Evolutionary conservation across 2,113 vertebrate species (phyloP).

Genomic region (Oreotrochilus melanogaster): DNA sequence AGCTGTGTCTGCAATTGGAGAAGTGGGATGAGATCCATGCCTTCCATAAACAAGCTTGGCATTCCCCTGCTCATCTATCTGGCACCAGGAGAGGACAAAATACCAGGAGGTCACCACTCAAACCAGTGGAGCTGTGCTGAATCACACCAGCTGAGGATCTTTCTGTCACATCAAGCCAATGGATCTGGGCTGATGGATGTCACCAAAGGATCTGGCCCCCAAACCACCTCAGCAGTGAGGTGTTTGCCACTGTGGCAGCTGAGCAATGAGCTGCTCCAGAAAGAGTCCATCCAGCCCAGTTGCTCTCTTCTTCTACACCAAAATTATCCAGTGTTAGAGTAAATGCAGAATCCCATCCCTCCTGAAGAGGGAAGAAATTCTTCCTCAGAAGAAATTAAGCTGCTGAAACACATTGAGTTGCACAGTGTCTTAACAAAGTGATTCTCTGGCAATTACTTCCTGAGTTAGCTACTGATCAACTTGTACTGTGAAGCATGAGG

Average conservation of each 20-base stretch:
- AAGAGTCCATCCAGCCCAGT: background rate
- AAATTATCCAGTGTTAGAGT: background rate
- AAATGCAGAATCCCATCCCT: background rate
- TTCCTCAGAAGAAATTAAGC: background rate
- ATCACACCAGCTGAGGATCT: background rate
- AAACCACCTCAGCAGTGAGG: background rate
- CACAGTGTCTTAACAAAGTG: slow-evolving; percentile 48
- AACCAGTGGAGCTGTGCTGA: background rate
- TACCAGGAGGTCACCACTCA: rapidly evolving
- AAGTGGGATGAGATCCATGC: background rate
- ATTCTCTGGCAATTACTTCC: slow-evolving; percentile 62
- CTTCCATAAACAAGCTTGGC: background rate
- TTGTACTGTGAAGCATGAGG: slow-evolving; percentile 51
- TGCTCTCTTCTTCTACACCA: background rate
- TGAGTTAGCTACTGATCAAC: slow-evolving; percentile 61
- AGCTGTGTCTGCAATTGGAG: background rate
- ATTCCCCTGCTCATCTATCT: background rate
- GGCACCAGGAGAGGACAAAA: background rate
- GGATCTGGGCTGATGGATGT: background rate
- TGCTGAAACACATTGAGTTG: slow-evolving; percentile 21
- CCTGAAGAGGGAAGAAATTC: too few species aligned
- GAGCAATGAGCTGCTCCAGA: background rate
- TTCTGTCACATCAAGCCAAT: background rate
- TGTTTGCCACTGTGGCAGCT: background rate
- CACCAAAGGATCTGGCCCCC: background rate